Percentiles rank a stretch among this genome's conserved stretches.
Conservation (phyloP, 2,113 vertebrate genomes). For the Psittacus erithacus region DNA sequence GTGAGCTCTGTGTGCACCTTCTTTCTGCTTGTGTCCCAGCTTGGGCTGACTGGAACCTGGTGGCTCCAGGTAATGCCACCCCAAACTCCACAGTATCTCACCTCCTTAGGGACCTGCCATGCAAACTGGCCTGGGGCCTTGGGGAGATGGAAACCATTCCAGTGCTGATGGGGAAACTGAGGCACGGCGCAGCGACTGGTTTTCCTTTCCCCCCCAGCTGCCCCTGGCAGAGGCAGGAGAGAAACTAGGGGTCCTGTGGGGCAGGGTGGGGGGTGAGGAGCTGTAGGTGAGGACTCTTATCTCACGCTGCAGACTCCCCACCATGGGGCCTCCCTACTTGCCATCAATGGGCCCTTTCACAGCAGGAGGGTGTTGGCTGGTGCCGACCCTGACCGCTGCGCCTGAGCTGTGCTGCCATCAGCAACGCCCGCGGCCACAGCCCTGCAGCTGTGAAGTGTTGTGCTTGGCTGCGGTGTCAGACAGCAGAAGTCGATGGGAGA, state of each 20-base stretch:
- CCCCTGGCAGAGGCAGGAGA: neutral
- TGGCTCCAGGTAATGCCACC: neutral
- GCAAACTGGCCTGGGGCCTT: neutral
- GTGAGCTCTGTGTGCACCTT: neutral
- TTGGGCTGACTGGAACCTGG: neutral
- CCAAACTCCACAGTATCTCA: neutral
- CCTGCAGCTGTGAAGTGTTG: neutral
- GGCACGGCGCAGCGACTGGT: neutral
- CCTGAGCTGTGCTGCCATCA: neutral
- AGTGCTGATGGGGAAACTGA: neutral
- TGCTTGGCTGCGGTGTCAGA: neutral
- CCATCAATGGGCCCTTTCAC: neutral
- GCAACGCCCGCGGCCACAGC: neutral
- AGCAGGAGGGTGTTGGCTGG: neutral
- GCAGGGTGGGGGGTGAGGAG: neutral
- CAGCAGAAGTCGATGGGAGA: accelerated
- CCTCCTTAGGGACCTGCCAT: neutral
- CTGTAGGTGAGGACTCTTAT: neutral
- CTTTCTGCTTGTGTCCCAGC: accelerated
- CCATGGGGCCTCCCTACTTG: neutral
- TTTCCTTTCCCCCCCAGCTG: neutral
- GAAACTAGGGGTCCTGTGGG: neutral
- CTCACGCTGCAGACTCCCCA: no score
- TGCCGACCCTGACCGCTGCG: neutral
- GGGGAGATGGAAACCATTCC: neutral